Evolutionary conservation across 2,888 invertebrate species (phyloP).

Genomic region (Cenopis cana): DNA sequence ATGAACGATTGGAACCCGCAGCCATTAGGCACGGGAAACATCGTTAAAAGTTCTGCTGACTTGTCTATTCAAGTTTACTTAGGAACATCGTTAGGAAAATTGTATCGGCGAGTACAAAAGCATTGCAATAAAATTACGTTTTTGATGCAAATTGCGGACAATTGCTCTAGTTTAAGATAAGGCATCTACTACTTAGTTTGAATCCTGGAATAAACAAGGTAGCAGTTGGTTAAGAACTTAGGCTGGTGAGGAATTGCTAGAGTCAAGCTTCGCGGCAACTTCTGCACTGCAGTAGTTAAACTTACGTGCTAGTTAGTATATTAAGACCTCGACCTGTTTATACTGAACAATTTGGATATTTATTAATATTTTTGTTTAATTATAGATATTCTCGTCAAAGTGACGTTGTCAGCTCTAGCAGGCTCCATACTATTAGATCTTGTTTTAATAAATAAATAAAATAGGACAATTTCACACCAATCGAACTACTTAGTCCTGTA

Average conservation of each 20-base stretch:
- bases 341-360: too few relatives aligned
- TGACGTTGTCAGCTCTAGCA: too few relatives aligned
- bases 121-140: slow-evolving; percentile 23
- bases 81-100: slow-evolving; percentile 21
- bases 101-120: slow-evolving; percentile 20
- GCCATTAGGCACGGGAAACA: slow-evolving; percentile 32
- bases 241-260: slow-evolving; percentile 4
- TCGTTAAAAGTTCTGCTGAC: slow-evolving; percentile 40
- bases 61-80: slow-evolving; percentile 31
- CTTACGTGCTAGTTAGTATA: not conserved
- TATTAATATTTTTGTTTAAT: too few relatives aligned
- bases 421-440: too few relatives aligned
- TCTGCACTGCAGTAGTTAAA: slow-evolving; percentile 31
- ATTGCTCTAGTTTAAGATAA: slow-evolving; percentile 4
- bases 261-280: slow-evolving; percentile 30
- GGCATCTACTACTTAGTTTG: slow-evolving; percentile 17
- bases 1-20: slow-evolving; percentile 2
- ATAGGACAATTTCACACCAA: too few relatives aligned
- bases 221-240: slow-evolving; percentile 23
- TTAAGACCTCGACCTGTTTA: too few relatives aligned
- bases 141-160: slow-evolving; percentile 4
- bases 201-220: slow-evolving; percentile 31
- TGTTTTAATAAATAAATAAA: too few relatives aligned
- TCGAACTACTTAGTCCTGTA: too few relatives aligned
- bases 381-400: too few relatives aligned